Evolutionary conservation across 1,140 invertebrate species (phyloP), one percentile per base, ranked within the genome.

Genomic region (Zaprionus lachaisei): DNA sequence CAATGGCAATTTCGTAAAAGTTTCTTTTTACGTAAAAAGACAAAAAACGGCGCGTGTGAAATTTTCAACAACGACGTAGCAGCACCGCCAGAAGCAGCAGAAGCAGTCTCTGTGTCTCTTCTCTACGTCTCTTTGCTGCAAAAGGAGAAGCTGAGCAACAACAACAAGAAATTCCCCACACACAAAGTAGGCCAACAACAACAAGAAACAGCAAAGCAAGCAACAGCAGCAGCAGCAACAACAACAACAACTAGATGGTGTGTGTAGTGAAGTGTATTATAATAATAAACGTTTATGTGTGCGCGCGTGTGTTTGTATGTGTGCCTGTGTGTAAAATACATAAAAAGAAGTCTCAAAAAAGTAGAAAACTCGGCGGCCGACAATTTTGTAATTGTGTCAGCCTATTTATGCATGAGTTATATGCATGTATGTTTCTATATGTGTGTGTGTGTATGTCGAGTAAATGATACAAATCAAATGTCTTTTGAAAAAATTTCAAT

Each of bases 141-240:
- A 77, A 77, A 79, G 77, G 74, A 83, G 84, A 83, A 85, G 83
- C 84, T 83, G 83, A 76, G 47, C 56, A 73, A 49, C 69, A 76
- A 44, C 61, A 76, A 70, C 83, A 80, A 70, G 63, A 76, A 79
- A 81, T 81, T 79, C 79, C 72, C 72, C 79, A 76, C 74, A 83
- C 72, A 87, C 72, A 81, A 89, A 90, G 84, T 89, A 89, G 84
- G 84, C 84, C 84, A 89, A 84, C 84, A 89, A 83, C 81, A 83
- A 80, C 71, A 85, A 73, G 72, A 80, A 80, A 75, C 72, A 75
- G 68, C 64, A 64, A 75, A 75, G 54, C 81, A 83, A 83, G 78
- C 72, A 81, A 83, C 74, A 74, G 51, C 70, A 77, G 26, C 81
- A 79, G 31, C 80, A 77, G 49, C 75, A 73, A 62, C 51, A 67